Conservation (phyloP, 1,140 invertebrate genomes). For the Papilio polytes region DNA sequence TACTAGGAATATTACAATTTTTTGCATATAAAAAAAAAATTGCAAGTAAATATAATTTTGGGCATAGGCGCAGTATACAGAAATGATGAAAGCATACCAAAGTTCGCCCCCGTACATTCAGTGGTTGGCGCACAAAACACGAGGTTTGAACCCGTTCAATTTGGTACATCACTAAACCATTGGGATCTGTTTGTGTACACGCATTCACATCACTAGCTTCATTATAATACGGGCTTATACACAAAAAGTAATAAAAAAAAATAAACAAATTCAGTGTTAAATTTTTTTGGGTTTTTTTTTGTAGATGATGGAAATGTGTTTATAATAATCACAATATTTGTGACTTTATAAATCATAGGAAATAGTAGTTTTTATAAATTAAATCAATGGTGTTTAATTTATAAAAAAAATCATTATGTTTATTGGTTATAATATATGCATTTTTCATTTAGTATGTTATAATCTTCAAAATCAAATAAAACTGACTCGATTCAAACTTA, state of each 20-base stretch:
- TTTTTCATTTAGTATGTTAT: background rate
- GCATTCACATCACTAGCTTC: constrained; percentile 66
- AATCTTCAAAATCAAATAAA: constrained; percentile 15
- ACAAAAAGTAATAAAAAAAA: background rate
- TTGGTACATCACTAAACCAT: constrained; percentile 44
- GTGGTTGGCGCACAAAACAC: constrained; percentile 81
- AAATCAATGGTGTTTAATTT: background rate
- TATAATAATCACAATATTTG: no score
- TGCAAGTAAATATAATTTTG: constrained; percentile 53
- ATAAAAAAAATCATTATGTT: background rate
- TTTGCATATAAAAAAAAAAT: background rate
- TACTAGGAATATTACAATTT: background rate
- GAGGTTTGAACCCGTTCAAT: constrained; percentile 67
- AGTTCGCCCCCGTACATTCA: constrained; percentile 81
- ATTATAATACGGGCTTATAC: constrained; percentile 55
- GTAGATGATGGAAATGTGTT: no score
- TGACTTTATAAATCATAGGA: no score
- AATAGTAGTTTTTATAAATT: no score
- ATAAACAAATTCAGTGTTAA: no score
- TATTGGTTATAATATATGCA: background rate
- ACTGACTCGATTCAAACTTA: background rate
- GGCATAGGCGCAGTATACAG: constrained; percentile 82
- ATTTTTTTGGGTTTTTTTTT: no score
- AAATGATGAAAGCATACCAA: constrained; percentile 83
- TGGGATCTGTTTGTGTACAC: constrained; percentile 62